Base-by-base conservation (phyloP, 2,113 vertebrate genomes). In the Arothron firmamentum region DNA sequence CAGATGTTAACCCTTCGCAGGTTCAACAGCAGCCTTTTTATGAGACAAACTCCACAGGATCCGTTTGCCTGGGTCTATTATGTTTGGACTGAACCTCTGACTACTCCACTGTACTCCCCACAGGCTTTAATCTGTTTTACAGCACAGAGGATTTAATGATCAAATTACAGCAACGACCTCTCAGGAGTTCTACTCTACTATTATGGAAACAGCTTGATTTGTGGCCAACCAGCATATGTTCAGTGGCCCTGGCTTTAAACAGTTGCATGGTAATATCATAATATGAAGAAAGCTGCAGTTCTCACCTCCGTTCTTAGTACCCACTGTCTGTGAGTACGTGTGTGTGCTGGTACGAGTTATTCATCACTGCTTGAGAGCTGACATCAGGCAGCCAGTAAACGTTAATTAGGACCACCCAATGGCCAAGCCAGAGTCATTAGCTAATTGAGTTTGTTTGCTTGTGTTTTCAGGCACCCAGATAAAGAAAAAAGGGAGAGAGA, bases 381-480 rank as follows among this genome's bases (percentile, higher is more conserved):
- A 88, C 85, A 89, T 85, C 85, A 85, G 85, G 79, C 83, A 86
- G 87, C 80, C 82, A 87, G 84, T 87, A 88, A 88, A 84, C 76
- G 72, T 89, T 89, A 89, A 91, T 90, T 89, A 88, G 88, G 87
- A 83, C 85, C 85, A 85, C 83, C 85, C 87, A 85, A 88, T 85
- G 83, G 85, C 79, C 74, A 41, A 77, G 74, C 80, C 77, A 84
- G 70, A 84, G 85, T 88, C 86, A 88, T 90, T 90, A 90, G 87
- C 86, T 89, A 90, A 90, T 89, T 88, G 85, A 86, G 85, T 89
- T 89, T 89, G 87, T 88, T 87, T 83, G 81, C 89, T 85, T 86
- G 82, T 86, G 81, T 87, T 83, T 82, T 79, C 55, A 52, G 77
- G 75, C 80, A 84, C 65, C 59, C 72, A 76, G 51, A 57, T 21